A percentile compares a stretch with the other conserved stretches of the same genome.
Evolutionary conservation across 2,113 vertebrate genomes (phyloP).

Genomic region (Himantopus leucocephalus): DNA sequence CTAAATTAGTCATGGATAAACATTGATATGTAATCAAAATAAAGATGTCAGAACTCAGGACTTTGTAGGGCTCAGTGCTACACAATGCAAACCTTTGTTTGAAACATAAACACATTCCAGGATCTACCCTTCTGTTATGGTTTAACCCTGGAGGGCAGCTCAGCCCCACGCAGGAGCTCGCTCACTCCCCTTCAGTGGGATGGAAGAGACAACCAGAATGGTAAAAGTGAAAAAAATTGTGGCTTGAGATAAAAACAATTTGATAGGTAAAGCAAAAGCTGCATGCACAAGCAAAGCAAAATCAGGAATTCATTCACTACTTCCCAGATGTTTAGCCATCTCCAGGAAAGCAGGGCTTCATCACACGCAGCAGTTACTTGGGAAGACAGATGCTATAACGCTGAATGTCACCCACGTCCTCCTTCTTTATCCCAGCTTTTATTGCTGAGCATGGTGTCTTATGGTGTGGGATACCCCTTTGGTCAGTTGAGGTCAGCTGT

Average conservation of each 20-base stretch:
- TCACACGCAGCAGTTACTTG: background rate
- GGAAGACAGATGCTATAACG: background rate
- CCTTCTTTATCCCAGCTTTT: background rate
- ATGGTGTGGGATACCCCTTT: background rate
- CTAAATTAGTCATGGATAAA: background rate
- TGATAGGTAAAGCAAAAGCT: background rate
- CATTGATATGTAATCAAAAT: background rate
- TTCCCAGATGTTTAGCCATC: background rate
- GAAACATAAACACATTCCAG: background rate
- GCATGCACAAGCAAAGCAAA: background rate
- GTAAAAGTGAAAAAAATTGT: background rate
- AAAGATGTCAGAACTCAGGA: background rate
- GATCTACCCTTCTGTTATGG: background rate
- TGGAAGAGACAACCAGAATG: background rate
- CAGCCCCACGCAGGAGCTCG: fast-evolving
- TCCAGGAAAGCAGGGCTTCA: background rate
- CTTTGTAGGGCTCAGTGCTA: background rate
- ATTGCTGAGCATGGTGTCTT: background rate
- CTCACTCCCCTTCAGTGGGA: background rate
- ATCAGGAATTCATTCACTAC: background rate
- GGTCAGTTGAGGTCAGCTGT: background rate
- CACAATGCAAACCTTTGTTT: background rate
- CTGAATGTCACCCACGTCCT: background rate
- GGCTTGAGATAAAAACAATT: background rate
- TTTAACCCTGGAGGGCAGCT: background rate